Evolutionary conservation across 2,113 vertebrate genomes (phyloP).

Genomic region (Halcyon malimbica): DNA sequence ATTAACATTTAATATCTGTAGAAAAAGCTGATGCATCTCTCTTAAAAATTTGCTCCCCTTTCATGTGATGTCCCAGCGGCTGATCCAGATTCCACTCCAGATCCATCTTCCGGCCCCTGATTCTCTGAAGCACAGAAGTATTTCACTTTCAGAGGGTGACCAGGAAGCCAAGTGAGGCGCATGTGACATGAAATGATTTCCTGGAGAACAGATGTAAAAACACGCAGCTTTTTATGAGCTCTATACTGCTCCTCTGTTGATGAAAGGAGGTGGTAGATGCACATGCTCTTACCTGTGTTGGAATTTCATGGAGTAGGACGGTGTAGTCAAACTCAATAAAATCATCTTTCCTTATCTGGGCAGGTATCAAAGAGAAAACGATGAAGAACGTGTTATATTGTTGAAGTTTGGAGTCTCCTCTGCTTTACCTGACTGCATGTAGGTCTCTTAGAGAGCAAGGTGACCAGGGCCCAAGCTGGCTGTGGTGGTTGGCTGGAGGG

Average conservation of each 20-base stretch:
- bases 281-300: slow-evolving; percentile 70
- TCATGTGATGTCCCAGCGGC: neutral
- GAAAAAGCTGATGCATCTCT: neutral
- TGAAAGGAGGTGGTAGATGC: accelerated
- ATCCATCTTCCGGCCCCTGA: neutral
- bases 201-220: slow-evolving; percentile 37
- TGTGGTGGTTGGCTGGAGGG: neutral
- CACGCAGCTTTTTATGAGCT: neutral
- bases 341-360: slow-evolving; percentile 62
- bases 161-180: slow-evolving; percentile 69
- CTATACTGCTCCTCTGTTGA: neutral
- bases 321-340: slow-evolving; percentile 70
- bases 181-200: slow-evolving; percentile 71
- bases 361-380: neutral
- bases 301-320: slow-evolving; percentile 68
- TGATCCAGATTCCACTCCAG: slow-evolving; percentile 54
- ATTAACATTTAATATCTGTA: neutral
- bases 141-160: slow-evolving; percentile 58
- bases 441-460: neutral
- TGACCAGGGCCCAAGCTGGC: accelerated
- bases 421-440: neutral
- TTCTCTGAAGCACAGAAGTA: slow-evolving; percentile 52
- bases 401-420: neutral
- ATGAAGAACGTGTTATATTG: neutral
- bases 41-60: neutral